Evolutionary conservation across 2,888 invertebrate genomes (phyloP).

Genomic region (Metellina segmentata): DNA sequence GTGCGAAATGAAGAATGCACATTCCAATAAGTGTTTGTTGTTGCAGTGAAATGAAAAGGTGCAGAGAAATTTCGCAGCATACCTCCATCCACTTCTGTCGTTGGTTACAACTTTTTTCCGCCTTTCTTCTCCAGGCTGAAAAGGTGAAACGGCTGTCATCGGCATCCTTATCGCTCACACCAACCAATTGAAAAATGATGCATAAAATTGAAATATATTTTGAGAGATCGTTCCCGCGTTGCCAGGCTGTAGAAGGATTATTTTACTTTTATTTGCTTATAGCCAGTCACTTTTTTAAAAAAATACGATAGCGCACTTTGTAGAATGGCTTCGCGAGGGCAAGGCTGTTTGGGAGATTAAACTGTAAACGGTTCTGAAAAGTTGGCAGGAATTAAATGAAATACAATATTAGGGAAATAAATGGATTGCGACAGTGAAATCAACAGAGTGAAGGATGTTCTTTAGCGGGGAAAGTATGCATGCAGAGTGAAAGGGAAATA

Average conservation of each 20-base stretch:
- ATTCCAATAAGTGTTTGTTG: too few species aligned
- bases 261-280: not conserved
- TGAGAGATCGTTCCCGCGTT: constrained; percentile 35
- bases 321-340: not conserved
- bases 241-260: not conserved
- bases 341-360: too few species aligned
- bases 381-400: too few species aligned
- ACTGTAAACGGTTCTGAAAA: too few species aligned
- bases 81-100: not conserved
- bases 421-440: too few species aligned
- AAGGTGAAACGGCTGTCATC: constrained; percentile 60
- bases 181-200: constrained; percentile 56
- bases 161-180: constrained; percentile 47
- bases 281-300: not conserved
- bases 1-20: too few species aligned
- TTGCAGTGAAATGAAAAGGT: too few species aligned
- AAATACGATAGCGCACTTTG: not conserved
- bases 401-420: too few species aligned
- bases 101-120: not conserved
- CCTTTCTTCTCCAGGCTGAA: constrained; percentile 3
- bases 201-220: constrained; percentile 66
- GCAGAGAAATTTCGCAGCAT: too few species aligned
- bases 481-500: too few species aligned
- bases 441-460: too few species aligned
- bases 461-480: too few species aligned